A percentile compares a stretch with the other conserved stretches of the same genome.
phyloP scores from a whole-genome alignment of 2,113 vertebrate species.

The Podarcis cretensis region DNA sequence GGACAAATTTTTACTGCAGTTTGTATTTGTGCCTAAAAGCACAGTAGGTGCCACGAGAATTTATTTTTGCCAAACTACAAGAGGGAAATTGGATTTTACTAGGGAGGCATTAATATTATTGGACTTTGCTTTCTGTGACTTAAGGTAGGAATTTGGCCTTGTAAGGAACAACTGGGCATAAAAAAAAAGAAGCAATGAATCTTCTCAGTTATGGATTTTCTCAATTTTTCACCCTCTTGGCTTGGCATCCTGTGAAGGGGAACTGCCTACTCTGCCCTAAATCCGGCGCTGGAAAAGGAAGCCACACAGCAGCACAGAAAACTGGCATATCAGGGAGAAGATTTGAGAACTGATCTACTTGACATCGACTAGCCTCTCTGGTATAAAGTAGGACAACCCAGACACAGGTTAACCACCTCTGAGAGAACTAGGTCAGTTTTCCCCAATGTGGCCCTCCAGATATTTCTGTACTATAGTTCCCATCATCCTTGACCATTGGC shows the following conservation, averaged over 20 bases:
- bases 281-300: not conserved
- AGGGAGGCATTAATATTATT: not conserved
- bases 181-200: not conserved
- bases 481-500: too few species aligned
- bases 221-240: too few species aligned
- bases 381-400: not conserved
- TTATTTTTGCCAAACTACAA: not conserved
- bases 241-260: too few species aligned
- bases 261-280: too few species aligned
- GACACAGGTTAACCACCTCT: not conserved
- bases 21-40: not conserved
- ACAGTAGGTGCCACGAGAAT: rapidly evolving
- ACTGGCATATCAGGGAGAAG: not conserved
- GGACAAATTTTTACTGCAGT: not conserved
- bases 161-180: not conserved
- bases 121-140: not conserved
- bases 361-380: not conserved
- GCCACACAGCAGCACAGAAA: not conserved
- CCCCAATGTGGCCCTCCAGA: too few species aligned
- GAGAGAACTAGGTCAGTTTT: too few species aligned
- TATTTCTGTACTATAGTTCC: too few species aligned
- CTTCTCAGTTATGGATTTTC: not conserved
- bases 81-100: not conserved
- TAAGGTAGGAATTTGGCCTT: not conserved
- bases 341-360: not conserved